Evolutionary conservation across 2,797 vertebrate genomes (phyloP).

Genomic region (Tadarida brasiliensis): DNA sequence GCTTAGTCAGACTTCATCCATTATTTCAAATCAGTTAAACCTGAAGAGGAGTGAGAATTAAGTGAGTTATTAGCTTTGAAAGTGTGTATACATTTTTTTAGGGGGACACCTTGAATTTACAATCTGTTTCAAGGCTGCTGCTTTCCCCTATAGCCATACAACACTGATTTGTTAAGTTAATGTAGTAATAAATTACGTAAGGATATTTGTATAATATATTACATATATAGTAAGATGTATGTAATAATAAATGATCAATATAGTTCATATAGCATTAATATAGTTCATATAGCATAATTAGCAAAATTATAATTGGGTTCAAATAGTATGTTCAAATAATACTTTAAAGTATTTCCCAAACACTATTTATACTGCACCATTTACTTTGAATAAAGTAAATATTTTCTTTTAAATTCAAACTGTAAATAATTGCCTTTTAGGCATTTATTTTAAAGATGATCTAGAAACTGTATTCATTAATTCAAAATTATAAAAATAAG

Average conservation of each 20-base stretch:
- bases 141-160: neutral
- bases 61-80: too few relatives aligned
- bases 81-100: too few relatives aligned
- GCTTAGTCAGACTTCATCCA: too few relatives aligned
- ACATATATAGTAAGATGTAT: neutral
- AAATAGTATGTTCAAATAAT: neutral
- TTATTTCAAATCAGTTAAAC: too few relatives aligned
- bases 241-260: neutral
- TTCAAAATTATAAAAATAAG: slow-evolving; percentile 42
- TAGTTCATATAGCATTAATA: neutral
- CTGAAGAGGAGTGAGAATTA: too few relatives aligned
- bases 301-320: neutral
- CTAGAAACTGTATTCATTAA: slow-evolving; percentile 3
- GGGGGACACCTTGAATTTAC: neutral
- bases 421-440: neutral
- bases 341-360: slow-evolving; percentile 7
- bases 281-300: neutral
- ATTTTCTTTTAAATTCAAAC: slow-evolving; percentile 25
- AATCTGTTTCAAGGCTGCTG: neutral
- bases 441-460: slow-evolving; percentile 12
- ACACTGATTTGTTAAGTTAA: neutral
- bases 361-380: neutral
- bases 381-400: neutral
- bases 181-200: neutral
- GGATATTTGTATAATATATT: neutral